Evolutionary conservation across 2,888 invertebrate species (phyloP), one percentile per base, ranked within the genome.

Genomic region (Callimorpha dominula): DNA sequence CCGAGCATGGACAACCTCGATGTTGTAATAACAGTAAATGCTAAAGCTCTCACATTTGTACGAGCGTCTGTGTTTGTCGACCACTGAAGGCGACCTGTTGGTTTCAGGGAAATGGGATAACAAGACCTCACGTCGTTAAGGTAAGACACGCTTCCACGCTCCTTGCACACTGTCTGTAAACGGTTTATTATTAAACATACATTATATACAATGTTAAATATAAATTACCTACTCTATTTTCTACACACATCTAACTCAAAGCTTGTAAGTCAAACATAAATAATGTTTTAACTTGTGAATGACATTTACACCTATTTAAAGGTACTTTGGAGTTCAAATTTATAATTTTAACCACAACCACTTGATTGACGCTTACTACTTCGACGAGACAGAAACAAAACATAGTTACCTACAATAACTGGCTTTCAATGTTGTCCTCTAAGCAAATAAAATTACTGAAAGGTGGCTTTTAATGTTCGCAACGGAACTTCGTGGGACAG

Each of bases 71-170:
- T n/a, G n/a, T n/a, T n/a, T n/a, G 31, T 31, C 31, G 31, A 60
- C 82, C 75, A 81, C 74, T 83, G 81, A 84, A 85, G 80, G 83
- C 77, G 84, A 80, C 81, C 60, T 93, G 82, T 94, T 93, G 85
- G 90, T 95, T 95, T 91, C 95, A 95, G 95, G 95, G 94, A 88
- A 93, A 92, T 92, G 95, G 95, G 79, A 84, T 94, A 84, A 83
- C 89, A 82, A 94, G 90, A 87, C 82, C 93, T 71, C 95, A 94
- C 85, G 90, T 94, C 81, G 92, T 95, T 7, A 95, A 95, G 94
- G 95, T 95, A 89, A 94, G 94, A 83, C 86, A 89, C 88, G 92
- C 93, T 93, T 93, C 74, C 74, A 89, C 86, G 91, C 91, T 78
- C 79, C 69, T 72, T 75, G 76, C 75, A 74, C 69, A 70, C 72